These are phyloP conservation scores for Todiramphus saurophagus DNA, from an alignment of 2,113 vertebrate genomes.

Conservation along the genomic window DNA sequence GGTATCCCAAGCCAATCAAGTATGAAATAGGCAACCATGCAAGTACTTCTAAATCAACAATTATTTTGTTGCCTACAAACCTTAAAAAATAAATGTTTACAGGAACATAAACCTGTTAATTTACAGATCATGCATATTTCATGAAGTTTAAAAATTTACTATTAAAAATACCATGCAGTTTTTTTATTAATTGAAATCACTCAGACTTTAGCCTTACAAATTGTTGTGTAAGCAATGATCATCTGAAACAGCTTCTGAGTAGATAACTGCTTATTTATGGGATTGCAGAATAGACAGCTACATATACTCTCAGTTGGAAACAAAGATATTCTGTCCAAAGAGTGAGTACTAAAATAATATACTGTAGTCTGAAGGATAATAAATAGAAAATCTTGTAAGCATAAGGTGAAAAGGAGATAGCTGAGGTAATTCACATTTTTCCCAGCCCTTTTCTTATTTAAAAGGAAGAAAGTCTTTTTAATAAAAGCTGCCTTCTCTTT, in stretches of 20 bases:
- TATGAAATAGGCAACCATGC: neutral
- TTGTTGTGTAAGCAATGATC: neutral
- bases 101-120: neutral
- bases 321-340: neutral
- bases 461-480: neutral
- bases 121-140: neutral
- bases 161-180: neutral
- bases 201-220: neutral
- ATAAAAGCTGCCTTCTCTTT: neutral
- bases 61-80: neutral
- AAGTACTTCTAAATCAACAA: neutral
- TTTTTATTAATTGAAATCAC: neutral
- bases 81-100: neutral
- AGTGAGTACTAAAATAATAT: neutral
- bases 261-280: neutral
- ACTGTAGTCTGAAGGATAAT: neutral
- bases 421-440: neutral
- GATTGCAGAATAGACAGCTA: neutral
- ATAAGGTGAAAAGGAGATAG: neutral
- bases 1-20: neutral
- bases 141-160: neutral
- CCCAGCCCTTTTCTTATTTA: fast-evolving
- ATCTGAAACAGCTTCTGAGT: neutral
- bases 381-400: neutral
- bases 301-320: neutral